These are phyloP conservation scores for Ptychobarbus kaznakovi DNA, from an alignment of 2,797 vertebrate genomes.

Conservation along the genomic window DNA sequence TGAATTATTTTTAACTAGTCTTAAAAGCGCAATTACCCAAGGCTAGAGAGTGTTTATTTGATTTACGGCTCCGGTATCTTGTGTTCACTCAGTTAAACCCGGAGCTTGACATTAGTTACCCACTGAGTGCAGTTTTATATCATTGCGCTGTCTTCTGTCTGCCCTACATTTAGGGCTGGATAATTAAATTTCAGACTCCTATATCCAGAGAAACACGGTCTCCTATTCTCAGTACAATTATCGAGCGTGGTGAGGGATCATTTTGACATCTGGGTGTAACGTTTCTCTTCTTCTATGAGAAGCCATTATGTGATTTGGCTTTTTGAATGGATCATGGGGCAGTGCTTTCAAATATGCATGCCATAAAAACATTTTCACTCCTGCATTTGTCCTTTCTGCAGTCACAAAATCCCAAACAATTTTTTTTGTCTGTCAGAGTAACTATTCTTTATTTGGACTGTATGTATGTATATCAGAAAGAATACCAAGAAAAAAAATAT, in stretches of 20 bases:
- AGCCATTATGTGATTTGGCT: conserved; percentile 74
- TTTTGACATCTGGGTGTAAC: conserved; percentile 77
- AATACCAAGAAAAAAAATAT: not conserved
- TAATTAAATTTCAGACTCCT: conserved; percentile 80
- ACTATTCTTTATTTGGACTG: not conserved
- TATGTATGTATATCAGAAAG: not conserved
- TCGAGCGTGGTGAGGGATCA: conserved; percentile 69
- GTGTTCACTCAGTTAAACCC: conserved; percentile 65
- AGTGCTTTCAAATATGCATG: conserved; percentile 44
- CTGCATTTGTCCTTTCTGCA: conserved; percentile 28
- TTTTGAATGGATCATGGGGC: conserved; percentile 71
- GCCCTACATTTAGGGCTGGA: conserved; percentile 76
- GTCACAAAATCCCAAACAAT: not conserved
- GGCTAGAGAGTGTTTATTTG: conserved; percentile 61
- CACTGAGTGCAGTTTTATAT: conserved; percentile 76
- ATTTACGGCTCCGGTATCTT: conserved; percentile 62
- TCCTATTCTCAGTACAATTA: conserved; percentile 78
- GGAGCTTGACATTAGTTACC: conserved; percentile 70
- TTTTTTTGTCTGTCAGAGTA: not conserved
- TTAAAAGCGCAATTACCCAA: conserved; percentile 52
- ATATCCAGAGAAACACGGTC: conserved; percentile 75
- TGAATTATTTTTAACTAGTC: conserved; percentile 16
- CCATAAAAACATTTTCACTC: conserved; percentile 27
- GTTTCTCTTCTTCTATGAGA: conserved; percentile 77
- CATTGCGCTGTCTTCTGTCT: conserved; percentile 66